Conservation (phyloP, 2,797 vertebrate genomes). For the Cyclopterus lumpus region DNA sequence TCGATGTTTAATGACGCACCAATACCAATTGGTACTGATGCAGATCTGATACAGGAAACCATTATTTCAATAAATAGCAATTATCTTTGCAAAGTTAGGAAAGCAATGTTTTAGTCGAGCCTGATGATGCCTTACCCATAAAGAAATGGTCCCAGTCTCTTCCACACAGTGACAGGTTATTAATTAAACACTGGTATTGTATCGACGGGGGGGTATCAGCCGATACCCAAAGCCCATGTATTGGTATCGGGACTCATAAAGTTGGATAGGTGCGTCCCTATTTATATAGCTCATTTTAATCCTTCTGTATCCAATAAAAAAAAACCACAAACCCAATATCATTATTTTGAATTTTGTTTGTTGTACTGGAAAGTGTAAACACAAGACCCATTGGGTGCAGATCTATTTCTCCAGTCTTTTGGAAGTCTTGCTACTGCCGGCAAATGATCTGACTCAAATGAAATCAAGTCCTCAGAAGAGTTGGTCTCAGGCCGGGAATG, state of each 20-base stretch:
- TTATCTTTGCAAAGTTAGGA: too few species aligned
- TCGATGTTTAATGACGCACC: neutral
- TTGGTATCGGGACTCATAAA: too few species aligned
- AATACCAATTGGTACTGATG: neutral
- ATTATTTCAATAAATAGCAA: neutral
- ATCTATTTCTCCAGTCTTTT: neutral
- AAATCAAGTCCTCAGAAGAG: conserved; percentile 7
- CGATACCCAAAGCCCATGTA: neutral
- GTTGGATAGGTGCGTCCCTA: too few species aligned
- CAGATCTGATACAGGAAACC: neutral
- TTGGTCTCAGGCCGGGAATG: neutral
- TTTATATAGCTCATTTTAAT: neutral
- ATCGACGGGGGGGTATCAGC: neutral
- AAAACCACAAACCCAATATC: neutral
- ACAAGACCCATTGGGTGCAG: neutral
- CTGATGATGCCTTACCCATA: neutral
- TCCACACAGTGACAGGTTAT: neutral
- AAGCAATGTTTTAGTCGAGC: neutral
- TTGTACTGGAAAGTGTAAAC: neutral
- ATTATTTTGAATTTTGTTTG: neutral
- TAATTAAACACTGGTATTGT: neutral
- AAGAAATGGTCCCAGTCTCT: neutral
- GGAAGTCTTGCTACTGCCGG: neutral
- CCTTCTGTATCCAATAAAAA: conserved; percentile 6
- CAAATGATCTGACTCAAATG: conserved; percentile 9